A percentile compares a stretch with the other conserved stretches of the same genome.
Evolutionary conservation across 2,113 vertebrate species (phyloP).

Genomic region (Bungarus multicinctus): DNA sequence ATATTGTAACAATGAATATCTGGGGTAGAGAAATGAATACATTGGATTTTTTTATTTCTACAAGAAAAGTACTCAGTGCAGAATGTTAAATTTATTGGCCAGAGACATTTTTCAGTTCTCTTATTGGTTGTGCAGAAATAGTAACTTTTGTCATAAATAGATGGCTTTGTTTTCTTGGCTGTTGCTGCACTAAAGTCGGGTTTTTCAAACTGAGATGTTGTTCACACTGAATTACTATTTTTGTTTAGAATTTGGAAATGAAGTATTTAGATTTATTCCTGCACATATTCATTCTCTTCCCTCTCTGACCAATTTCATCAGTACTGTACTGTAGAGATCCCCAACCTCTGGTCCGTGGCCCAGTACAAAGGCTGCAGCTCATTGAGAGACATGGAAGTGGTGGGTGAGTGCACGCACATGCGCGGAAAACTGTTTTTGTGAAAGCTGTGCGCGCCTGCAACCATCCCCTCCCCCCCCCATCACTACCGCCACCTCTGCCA

Average conservation of each 20-base stretch:
- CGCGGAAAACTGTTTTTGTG: background rate
- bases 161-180: background rate
- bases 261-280: background rate
- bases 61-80: background rate
- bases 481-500: background rate
- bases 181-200: background rate
- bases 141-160: background rate
- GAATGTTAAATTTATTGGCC: background rate
- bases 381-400: background rate
- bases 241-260: background rate
- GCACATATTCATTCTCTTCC: background rate
- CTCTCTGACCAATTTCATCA: background rate
- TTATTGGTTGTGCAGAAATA: background rate
- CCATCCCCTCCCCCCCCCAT: background rate
- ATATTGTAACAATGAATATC: background rate
- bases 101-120: background rate
- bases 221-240: background rate
- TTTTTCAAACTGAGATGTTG: background rate
- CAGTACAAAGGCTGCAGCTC: background rate
- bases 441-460: rapidly evolving
- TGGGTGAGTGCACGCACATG: background rate
- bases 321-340: background rate
- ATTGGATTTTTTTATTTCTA: background rate
- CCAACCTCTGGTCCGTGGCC: background rate
- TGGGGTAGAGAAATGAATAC: background rate